Evolutionary conservation across 2,888 invertebrate genomes (phyloP).

Genomic region (Drosophila nr. fundita): DNA sequence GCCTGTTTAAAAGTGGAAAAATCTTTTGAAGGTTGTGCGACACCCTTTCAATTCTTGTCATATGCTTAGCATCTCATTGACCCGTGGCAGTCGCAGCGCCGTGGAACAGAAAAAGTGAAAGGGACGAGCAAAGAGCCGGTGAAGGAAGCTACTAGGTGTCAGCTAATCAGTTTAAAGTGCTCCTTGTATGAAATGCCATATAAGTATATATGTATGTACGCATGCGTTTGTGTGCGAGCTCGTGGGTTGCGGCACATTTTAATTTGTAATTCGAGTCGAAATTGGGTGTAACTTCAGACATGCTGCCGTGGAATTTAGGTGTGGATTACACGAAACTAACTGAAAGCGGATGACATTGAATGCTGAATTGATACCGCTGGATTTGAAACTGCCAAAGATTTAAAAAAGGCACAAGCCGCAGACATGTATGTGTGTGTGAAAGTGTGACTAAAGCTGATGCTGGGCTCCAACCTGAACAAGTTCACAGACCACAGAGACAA

Average conservation of each 20-base stretch:
- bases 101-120: conserved; percentile 32
- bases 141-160: conserved; percentile 30
- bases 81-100: conserved; percentile 62
- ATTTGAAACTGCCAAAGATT: conserved; percentile 19
- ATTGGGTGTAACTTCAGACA: conserved; percentile 80
- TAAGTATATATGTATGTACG: neutral
- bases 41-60: conserved; percentile 72
- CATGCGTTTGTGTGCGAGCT: conserved; percentile 20
- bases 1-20: conserved; percentile 70
- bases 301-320: conserved; percentile 69
- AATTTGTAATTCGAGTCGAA: conserved; percentile 82
- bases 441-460: conserved; percentile 58
- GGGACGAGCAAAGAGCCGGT: neutral
- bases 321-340: conserved; percentile 69
- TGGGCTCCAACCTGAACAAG: neutral
- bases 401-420: conserved; percentile 37
- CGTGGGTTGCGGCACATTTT: conserved; percentile 73
- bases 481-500: neutral
- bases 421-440: conserved; percentile 49
- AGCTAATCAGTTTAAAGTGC: conserved; percentile 73
- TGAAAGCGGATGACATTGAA: conserved; percentile 19
- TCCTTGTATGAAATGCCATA: conserved; percentile 8
- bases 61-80: conserved; percentile 79
- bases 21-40: conserved; percentile 63
- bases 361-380: conserved; percentile 18